Conservation (phyloP, 1,140 invertebrate genomes). For the Drosophila neocordata region DNA sequence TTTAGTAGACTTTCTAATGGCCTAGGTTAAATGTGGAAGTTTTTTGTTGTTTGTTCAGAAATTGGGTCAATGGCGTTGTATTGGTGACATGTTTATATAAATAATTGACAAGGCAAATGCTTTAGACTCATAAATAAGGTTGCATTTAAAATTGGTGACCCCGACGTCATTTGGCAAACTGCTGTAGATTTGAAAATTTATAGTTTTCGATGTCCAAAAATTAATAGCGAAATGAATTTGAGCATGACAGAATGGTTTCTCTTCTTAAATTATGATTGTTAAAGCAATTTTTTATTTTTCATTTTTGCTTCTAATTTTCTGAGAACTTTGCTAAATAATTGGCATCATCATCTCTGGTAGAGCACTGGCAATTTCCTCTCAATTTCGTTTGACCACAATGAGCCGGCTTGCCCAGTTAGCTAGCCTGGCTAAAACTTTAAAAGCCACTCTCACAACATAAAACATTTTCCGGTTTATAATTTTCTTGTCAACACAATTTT, state of each 20-base stretch:
- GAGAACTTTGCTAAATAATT: slow-evolving; percentile 34
- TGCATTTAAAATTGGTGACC: slow-evolving; percentile 3
- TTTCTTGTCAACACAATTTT: slow-evolving; percentile 82
- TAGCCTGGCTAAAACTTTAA: slow-evolving; percentile 32
- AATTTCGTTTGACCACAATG: slow-evolving; percentile 65
- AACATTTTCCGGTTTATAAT: slow-evolving; percentile 81
- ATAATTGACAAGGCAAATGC: background rate
- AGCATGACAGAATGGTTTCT: background rate
- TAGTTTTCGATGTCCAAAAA: background rate
- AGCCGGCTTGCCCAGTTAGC: slow-evolving; percentile 25
- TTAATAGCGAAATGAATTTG: background rate
- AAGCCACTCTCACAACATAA: slow-evolving; percentile 70
- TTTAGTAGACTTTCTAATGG: slow-evolving; percentile 59
- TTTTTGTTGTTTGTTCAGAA: slow-evolving; percentile 2
- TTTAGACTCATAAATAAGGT: background rate
- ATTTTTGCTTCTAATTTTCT: background rate
- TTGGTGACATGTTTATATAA: slow-evolving; percentile 2
- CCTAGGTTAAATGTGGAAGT: slow-evolving; percentile 22
- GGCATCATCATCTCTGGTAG: slow-evolving; percentile 45
- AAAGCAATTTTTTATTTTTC: background rate
- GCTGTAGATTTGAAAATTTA: background rate
- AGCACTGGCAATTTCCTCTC: slow-evolving; percentile 62
- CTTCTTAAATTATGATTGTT: too few species aligned
- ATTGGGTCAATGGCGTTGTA: slow-evolving; percentile 38
- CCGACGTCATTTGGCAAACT: background rate